These are phyloP conservation scores for Halcyon leucocephala DNA, from an alignment of 2,797 vertebrate species.

Conservation along the genomic window DNA sequence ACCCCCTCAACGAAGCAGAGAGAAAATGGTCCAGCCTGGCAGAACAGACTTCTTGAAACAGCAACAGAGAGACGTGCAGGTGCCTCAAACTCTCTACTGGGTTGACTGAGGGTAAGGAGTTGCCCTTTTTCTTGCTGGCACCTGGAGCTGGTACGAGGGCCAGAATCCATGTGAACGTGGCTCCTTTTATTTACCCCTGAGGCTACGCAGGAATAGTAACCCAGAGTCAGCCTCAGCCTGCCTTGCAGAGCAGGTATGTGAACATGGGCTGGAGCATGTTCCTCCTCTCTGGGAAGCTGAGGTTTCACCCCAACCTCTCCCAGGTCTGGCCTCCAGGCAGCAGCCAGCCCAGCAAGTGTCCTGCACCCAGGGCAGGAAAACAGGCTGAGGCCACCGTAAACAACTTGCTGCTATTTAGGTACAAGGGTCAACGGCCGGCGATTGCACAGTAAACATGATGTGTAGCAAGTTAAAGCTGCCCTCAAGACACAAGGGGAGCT, in stretches of 20 bases:
- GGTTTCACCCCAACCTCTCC: not conserved
- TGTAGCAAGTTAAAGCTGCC: not conserved
- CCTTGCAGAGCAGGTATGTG: constrained; percentile 29
- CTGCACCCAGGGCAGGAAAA: not conserved
- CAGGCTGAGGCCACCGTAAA: not conserved
- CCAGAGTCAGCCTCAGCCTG: constrained; percentile 26
- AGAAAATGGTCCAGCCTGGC: not conserved
- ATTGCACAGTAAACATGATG: fast-evolving
- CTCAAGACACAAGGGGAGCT: not conserved
- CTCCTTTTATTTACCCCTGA: constrained; percentile 37
- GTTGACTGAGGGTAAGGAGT: constrained; percentile 11
- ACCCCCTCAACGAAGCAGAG: fast-evolving
- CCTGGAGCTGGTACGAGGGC: not conserved
- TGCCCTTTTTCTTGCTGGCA: not conserved
- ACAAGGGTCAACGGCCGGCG: not conserved
- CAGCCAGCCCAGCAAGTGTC: not conserved
- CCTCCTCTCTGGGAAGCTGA: not conserved
- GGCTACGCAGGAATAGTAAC: constrained; percentile 6
- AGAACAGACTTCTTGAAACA: not conserved
- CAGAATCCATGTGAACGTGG: not conserved
- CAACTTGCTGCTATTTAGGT: not conserved
- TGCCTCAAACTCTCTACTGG: not conserved
- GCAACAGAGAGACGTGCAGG: not conserved
- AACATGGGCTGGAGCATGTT: not conserved
- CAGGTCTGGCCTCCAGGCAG: not conserved